Conservation (phyloP, 2,113 vertebrate genomes). For the Geothlypis trichas region DNA sequence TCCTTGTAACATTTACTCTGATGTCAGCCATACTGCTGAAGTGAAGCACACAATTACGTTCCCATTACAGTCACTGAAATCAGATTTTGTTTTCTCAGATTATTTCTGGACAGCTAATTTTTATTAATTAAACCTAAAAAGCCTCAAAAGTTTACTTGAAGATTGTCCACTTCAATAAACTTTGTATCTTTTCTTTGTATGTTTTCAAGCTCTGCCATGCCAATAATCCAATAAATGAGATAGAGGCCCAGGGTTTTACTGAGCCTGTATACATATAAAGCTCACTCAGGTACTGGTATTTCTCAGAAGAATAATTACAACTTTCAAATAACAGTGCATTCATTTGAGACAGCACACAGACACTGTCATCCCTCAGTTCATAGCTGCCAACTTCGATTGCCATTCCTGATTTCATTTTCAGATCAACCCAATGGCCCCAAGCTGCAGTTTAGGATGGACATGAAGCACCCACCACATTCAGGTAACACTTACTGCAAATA, state of each 20-base stretch:
- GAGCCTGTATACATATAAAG: not conserved
- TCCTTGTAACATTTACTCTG: not conserved
- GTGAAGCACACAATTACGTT: not conserved
- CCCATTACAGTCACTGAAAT: not conserved
- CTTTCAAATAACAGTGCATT: not conserved
- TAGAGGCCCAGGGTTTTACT: not conserved
- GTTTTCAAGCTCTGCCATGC: not conserved
- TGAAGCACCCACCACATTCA: not conserved
- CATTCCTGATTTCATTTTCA: not conserved
- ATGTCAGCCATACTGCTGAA: not conserved
- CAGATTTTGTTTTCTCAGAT: not conserved
- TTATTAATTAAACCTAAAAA: not conserved
- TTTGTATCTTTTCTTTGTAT: accelerated
- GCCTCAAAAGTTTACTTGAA: not conserved
- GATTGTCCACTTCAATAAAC: not conserved
- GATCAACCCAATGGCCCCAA: not conserved
- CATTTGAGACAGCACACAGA: not conserved
- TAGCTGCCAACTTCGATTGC: not conserved
- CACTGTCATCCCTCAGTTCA: not conserved
- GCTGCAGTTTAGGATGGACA: not conserved
- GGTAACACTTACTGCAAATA: not conserved
- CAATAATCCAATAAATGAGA: not conserved
- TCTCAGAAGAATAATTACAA: conserved; percentile 1
- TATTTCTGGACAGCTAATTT: not conserved
- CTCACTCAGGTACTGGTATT: not conserved